Conservation (phyloP, 2,888 invertebrate species). For the Pyrocoelia pectoralis region DNA sequence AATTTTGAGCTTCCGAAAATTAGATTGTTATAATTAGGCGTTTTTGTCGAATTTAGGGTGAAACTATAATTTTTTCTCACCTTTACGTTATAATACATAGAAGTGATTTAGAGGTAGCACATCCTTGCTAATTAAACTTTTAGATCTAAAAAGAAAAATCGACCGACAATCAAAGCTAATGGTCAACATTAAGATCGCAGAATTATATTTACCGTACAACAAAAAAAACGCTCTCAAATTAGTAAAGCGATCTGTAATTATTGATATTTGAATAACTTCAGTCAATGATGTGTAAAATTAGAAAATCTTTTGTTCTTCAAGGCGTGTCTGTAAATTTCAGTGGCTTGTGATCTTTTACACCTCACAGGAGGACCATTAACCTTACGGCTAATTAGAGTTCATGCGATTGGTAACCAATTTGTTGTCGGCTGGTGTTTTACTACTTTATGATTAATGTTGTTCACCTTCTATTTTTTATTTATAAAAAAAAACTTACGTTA, state of each 20-base stretch:
- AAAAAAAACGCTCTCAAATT: background rate
- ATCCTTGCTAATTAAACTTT: conserved; percentile 49
- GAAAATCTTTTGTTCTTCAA: conserved; percentile 13
- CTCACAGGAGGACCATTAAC: conserved; percentile 40
- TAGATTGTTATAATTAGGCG: conserved; percentile 21
- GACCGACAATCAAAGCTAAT: conserved; percentile 24
- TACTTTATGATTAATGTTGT: conserved; percentile 37
- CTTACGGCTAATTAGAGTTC: conserved; percentile 40
- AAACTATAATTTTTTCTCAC: conserved; percentile 32
- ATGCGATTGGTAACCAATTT: conserved; percentile 40
- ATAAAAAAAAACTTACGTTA: too few relatives aligned
- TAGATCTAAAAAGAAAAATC: conserved; percentile 19
- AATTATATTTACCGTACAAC: background rate
- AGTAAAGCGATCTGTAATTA: background rate
- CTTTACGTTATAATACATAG: conserved; percentile 39
- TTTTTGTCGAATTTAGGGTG: conserved; percentile 29
- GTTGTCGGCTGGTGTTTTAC: conserved; percentile 36
- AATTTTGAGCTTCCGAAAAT: conserved; percentile 19
- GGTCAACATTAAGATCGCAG: conserved; percentile 2
- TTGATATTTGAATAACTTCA: background rate
- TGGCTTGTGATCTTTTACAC: conserved; percentile 39
- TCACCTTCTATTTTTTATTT: too few relatives aligned
- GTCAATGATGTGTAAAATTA: background rate
- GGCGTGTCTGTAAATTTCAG: conserved; percentile 29
- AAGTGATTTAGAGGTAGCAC: conserved; percentile 46